phyloP scores from a whole-genome alignment of 1,140 invertebrate genomes.

The Samia ricini region DNA sequence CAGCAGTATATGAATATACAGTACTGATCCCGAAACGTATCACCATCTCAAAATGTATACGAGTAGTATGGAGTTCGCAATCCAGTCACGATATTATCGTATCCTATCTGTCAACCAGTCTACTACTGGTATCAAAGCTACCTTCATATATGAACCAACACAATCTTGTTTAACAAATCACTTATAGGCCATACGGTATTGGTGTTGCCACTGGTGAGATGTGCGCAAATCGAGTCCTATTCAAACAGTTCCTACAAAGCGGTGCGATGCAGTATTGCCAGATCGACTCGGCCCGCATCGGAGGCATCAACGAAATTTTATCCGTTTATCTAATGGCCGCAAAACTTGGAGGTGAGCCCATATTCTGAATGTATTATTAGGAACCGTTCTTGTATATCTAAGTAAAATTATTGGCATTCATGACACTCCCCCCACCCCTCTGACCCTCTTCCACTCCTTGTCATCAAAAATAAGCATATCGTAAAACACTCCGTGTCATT shows the following conservation, averaged over 20 bases:
- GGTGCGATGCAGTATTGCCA: constrained; percentile 92
- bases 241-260: constrained; percentile 93
- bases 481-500: too few relatives aligned
- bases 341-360: constrained; percentile 80
- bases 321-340: constrained; percentile 93
- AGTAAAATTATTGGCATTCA: not conserved
- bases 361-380: not conserved
- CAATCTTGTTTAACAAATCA: not conserved
- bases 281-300: constrained; percentile 92
- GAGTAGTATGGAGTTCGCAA: too few relatives aligned
- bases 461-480: too few relatives aligned
- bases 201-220: constrained; percentile 95
- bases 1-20: too few relatives aligned
- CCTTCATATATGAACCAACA: too few relatives aligned
- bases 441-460: too few relatives aligned
- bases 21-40: too few relatives aligned
- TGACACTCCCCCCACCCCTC: too few relatives aligned
- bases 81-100: too few relatives aligned
- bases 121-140: too few relatives aligned
- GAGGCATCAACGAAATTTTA: constrained; percentile 93
- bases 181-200: constrained; percentile 82
- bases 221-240: constrained; percentile 94
- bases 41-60: too few relatives aligned
- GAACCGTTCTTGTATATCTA: not conserved
- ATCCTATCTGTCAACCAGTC: too few relatives aligned